Conservation (phyloP, 2,888 invertebrate species). For the Herminia tarsipennalis region DNA sequence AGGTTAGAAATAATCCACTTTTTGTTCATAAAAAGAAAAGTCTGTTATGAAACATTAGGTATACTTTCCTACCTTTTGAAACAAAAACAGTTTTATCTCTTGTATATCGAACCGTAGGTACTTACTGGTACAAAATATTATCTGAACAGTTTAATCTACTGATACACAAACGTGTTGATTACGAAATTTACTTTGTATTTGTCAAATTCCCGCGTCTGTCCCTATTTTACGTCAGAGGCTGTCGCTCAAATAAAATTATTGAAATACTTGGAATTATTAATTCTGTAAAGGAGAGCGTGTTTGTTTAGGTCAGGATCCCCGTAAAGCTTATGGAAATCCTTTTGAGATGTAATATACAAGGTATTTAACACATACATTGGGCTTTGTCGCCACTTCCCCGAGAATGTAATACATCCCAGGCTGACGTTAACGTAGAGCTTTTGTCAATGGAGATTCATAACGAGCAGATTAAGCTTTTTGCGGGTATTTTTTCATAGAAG, state of each 20-base stretch:
- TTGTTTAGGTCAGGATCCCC: constrained; percentile 30
- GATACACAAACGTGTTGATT: constrained; percentile 14
- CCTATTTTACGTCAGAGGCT: constrained; percentile 4
- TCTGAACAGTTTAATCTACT: constrained; percentile 7
- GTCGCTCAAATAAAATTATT: constrained; percentile 24
- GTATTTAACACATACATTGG: constrained; percentile 12
- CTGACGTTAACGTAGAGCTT: neutral
- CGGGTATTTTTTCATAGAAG: too few species aligned
- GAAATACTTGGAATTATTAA: constrained; percentile 35
- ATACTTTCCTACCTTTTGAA: too few species aligned
- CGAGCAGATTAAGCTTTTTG: neutral
- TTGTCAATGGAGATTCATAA: neutral
- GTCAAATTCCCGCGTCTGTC: constrained; percentile 12
- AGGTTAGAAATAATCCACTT: too few species aligned
- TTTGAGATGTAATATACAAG: constrained; percentile 22
- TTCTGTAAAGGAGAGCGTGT: constrained; percentile 22
- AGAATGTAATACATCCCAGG: neutral
- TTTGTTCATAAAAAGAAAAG: too few species aligned
- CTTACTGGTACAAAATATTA: constrained; percentile 7
- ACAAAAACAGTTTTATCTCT: too few species aligned
- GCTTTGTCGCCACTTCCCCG: neutral
- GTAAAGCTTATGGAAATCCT: constrained; percentile 24
- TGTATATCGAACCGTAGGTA: too few species aligned
- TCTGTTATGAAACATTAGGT: too few species aligned
- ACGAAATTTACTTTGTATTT: constrained; percentile 6